These are phyloP conservation scores for Andinoacara biseriatus DNA, from an alignment of 2,113 vertebrate genomes.

Conservation along the genomic window DNA sequence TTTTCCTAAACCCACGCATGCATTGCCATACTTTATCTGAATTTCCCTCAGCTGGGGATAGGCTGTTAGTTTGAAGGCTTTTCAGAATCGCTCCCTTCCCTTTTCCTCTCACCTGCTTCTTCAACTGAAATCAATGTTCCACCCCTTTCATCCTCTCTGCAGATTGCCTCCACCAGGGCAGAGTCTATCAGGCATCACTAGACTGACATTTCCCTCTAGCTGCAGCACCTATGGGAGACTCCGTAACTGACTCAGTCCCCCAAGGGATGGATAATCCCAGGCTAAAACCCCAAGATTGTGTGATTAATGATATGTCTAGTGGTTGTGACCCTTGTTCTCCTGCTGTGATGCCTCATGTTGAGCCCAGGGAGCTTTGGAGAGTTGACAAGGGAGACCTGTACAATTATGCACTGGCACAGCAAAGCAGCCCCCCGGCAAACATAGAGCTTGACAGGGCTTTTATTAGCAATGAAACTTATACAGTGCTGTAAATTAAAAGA, in stretches of 20 bases:
- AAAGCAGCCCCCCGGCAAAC: constrained; percentile 64
- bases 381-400: constrained; percentile 62
- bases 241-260: constrained; percentile 51
- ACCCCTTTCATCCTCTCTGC: constrained; percentile 66
- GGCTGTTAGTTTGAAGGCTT: constrained; percentile 51
- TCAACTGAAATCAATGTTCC: constrained; percentile 72
- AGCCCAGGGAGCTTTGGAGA: constrained; percentile 54
- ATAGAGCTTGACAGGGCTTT: constrained; percentile 55
- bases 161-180: constrained; percentile 53
- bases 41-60: constrained; percentile 38
- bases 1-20: constrained; percentile 6
- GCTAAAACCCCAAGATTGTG: constrained; percentile 67
- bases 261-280: constrained; percentile 67
- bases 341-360: constrained; percentile 58
- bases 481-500: constrained; percentile 30
- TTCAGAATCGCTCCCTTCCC: constrained; percentile 41
- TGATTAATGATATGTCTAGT: constrained; percentile 76
- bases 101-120: constrained; percentile 63
- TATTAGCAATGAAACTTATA: constrained; percentile 59
- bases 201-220: constrained; percentile 65
- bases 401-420: constrained; percentile 70
- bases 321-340: constrained; percentile 71
- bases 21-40: constrained; percentile 48
- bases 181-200: constrained; percentile 65
- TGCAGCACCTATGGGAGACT: constrained; percentile 55